Conservation (phyloP, 2,797 vertebrate genomes). For the Podarcis siculus region DNA sequence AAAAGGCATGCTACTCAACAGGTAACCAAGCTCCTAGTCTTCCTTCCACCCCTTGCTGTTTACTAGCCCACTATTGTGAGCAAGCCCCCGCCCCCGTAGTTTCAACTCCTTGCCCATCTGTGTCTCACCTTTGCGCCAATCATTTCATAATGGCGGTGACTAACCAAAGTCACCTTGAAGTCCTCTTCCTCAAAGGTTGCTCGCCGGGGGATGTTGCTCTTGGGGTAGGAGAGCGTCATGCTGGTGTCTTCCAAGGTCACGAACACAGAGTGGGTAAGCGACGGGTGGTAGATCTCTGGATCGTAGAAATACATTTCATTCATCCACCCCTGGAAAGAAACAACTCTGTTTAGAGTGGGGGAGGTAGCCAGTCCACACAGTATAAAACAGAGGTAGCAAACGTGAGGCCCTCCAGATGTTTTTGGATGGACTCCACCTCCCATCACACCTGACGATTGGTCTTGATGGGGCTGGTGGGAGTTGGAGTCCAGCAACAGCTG, state of each 20-base stretch:
- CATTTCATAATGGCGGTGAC: conserved; percentile 80
- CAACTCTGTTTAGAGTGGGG: neutral
- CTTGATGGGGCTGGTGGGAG: too few species aligned
- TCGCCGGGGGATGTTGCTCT: conserved; percentile 81
- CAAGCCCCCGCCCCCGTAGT: too few species aligned
- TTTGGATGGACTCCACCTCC: too few species aligned
- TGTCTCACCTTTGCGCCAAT: conserved; percentile 81
- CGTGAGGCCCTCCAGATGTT: too few species aligned
- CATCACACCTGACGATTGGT: too few species aligned
- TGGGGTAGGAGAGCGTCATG: conserved; percentile 85
- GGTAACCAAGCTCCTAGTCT: too few species aligned
- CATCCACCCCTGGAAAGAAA: conserved; percentile 87
- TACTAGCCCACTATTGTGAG: too few species aligned
- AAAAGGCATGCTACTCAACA: too few species aligned
- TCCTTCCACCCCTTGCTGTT: too few species aligned
- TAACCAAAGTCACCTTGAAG: conserved; percentile 77
- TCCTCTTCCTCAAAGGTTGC: conserved; percentile 83
- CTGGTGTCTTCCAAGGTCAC: conserved; percentile 83
- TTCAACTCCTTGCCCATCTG: neutral
- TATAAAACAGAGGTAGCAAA: too few species aligned
- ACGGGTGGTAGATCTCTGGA: conserved; percentile 84
- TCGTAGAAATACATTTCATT: conserved; percentile 85
- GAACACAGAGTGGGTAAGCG: conserved; percentile 85
- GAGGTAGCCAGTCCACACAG: too few species aligned
- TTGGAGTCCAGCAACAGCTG: too few species aligned